Base-by-base conservation (phyloP, 2,797 vertebrate species). In the Rhodeus uyekii region DNA sequence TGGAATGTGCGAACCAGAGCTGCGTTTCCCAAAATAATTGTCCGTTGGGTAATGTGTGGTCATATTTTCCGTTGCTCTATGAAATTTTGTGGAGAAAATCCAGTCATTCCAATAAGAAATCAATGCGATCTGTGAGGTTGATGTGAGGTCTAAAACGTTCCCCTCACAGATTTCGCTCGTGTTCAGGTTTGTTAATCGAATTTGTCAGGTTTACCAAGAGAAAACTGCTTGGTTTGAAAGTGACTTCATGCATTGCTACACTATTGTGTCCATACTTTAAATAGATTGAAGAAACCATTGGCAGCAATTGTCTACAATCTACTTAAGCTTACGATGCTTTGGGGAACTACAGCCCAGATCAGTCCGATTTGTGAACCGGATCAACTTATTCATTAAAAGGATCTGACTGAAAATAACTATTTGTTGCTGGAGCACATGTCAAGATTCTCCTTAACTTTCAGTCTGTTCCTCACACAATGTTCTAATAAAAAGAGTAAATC, bases 401-500 rank as follows among this genome's bases (percentile, higher is more conserved):
- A 22, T 16, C 24, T 39, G 22, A 24, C 19, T 67, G 12, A 39
- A 39, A 67, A 67, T 34, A 48, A 4, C 29, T 1, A n/a, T 72
- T 32, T 53, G 10, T 72, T 48, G n/a, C 65, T 27, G 27, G 7
- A 14, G 32, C 32, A 55, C 38, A 24, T 53, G 6, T 3, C 32
- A 53, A 24, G 12, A 24, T 36, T 55, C 38, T 24, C 72, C 8
- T 1, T 38, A 58, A 27, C 50, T 58, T 39, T 5, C 34, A 58
- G 14, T 39, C 8, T 58, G 50, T 74, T 58, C 34, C n/a, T 74
- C n/a, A 39, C 72, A 39, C 4, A 58, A 39, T 5, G 44, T 74
- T 24, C 69, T 48, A 10, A 22, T 81, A 18, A 64, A 29, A 71
- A 38, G 32, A 73, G n/a, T 36, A n/a, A 38, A 61, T 73, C 58